Conservation (phyloP, 2,888 invertebrate genomes). For the Yponomeuta cagnagella region DNA sequence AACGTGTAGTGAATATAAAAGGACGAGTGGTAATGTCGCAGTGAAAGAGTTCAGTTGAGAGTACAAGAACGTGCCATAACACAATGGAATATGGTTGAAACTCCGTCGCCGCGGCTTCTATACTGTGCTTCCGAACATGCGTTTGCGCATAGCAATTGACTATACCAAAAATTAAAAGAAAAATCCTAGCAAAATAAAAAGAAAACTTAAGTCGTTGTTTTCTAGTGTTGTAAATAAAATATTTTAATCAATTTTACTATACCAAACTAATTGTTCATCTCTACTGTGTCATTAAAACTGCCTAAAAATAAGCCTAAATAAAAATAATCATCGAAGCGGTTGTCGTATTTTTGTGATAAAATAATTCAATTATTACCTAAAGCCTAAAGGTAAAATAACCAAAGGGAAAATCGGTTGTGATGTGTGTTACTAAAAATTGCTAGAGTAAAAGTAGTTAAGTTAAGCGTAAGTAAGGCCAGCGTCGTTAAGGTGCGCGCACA, state of each 20-base stretch:
- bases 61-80: conserved; percentile 47
- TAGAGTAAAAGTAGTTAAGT: conserved; percentile 37
- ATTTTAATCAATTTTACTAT: conserved; percentile 25
- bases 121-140: conserved; percentile 65
- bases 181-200: conserved; percentile 29
- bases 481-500: conserved; percentile 1
- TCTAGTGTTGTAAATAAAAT: conserved; percentile 43
- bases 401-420: conserved; percentile 75
- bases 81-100: conserved; percentile 75
- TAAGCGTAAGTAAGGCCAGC: conserved; percentile 50
- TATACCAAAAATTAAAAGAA: conserved; percentile 26
- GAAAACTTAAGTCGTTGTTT: conserved; percentile 24
- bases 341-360: conserved; percentile 74
- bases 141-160: conserved; percentile 46
- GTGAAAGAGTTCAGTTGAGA: conserved; percentile 59
- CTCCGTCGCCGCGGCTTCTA: conserved; percentile 31
- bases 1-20: conserved; percentile 12
- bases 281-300: conserved; percentile 23
- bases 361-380: conserved; percentile 21
- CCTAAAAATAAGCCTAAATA: conserved; percentile 2
- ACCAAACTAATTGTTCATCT: conserved; percentile 30
- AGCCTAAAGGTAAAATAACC: conserved; percentile 44
- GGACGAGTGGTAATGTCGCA: neutral
- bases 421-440: conserved; percentile 49
- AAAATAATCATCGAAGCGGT: conserved; percentile 64